Conservation (phyloP, 2,888 invertebrate species). For the Hololepta plana region DNA sequence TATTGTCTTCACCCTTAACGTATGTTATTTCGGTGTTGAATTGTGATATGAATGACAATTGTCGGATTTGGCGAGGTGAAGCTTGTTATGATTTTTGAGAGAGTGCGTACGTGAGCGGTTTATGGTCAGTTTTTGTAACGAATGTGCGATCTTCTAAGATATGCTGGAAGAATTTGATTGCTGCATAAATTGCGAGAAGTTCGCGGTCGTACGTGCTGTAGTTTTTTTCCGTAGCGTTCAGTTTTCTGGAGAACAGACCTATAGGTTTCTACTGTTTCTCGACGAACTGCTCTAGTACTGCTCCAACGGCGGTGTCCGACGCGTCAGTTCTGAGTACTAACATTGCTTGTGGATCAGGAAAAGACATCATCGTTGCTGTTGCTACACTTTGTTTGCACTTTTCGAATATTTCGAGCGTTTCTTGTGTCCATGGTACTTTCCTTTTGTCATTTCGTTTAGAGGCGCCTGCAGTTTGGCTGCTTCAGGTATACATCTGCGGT, state of each 20-base stretch:
- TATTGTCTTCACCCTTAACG: not conserved
- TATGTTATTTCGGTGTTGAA: not conserved
- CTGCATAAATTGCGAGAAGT: too few relatives aligned
- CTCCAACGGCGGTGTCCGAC: too few relatives aligned
- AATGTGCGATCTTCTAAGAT: too few relatives aligned
- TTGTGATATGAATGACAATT: not conserved
- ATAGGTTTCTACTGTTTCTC: conserved; percentile 1
- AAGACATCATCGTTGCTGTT: conserved; percentile 1
- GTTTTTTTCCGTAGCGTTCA: conserved; percentile 1
- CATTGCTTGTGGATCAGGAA: not conserved
- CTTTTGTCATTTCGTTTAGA: conserved; percentile 1
- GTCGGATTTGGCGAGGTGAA: conserved; percentile 1
- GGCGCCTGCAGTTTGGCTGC: not conserved
- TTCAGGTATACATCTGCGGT: too few relatives aligned
- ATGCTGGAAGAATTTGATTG: too few relatives aligned
- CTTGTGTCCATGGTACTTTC: conserved; percentile 1
- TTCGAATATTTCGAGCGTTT: conserved; percentile 1
- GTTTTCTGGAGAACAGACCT: conserved; percentile 1
- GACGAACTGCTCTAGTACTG: conserved; percentile 2
- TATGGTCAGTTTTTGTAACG: conserved; percentile 1
- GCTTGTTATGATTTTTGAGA: conserved; percentile 1
- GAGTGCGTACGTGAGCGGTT: not conserved
- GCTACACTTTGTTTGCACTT: conserved; percentile 2
- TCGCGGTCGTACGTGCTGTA: too few relatives aligned
- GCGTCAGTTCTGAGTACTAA: too few relatives aligned